Evolutionary conservation across 2,888 invertebrate species (phyloP), one percentile per base, ranked within the genome.

Genomic region (Galeruca laticollis): DNA sequence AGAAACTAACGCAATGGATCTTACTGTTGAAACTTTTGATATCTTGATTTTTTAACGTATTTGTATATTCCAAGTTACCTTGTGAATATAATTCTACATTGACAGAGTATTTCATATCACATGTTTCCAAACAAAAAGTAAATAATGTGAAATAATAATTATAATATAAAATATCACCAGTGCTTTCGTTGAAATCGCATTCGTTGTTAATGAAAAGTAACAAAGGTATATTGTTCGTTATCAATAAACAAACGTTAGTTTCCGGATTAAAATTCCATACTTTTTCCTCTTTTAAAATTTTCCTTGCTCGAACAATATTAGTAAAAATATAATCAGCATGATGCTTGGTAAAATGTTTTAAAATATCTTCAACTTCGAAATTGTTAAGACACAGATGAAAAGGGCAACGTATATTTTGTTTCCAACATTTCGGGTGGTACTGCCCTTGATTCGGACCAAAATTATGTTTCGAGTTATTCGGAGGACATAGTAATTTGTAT

Each of bases 221-320:
- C 20, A 73, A 62, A 9, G 70, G 73, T 35, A 70, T 64, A 13
- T 62, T 66, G 26, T 70, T 60, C 65, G 52, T 68, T 15, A 66
- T 35, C 9, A 75, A 21, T 9, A 75, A 40, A 64, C 74, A 75
- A 20, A 75, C 73, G 43, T 75, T 69, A 0, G 69, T 71, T 47
- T 75, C 74, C 5, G 70, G 37, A 26, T 49, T 40, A 56, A 71
- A 75, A 68, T 75, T 71, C 74, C 74, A 75, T 9, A 73, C 68
- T 49, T 75, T 75, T 33, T 75, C 71, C 26, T 56, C 73, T 35
- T 75, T 75, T 13, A 75, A 54, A 43, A 68, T 73, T 54, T 75
- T 75, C 18, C 57, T 60, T 2, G 74, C 74, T 31, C 60, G 56
- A 0, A 72, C 71, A 1, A 43, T 49, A 47, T 65, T 68, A n/a